A percentile compares a stretch with the other conserved stretches of the same genome.
Conservation (phyloP, 2,113 vertebrate species). For the Nerophis ophidion region DNA sequence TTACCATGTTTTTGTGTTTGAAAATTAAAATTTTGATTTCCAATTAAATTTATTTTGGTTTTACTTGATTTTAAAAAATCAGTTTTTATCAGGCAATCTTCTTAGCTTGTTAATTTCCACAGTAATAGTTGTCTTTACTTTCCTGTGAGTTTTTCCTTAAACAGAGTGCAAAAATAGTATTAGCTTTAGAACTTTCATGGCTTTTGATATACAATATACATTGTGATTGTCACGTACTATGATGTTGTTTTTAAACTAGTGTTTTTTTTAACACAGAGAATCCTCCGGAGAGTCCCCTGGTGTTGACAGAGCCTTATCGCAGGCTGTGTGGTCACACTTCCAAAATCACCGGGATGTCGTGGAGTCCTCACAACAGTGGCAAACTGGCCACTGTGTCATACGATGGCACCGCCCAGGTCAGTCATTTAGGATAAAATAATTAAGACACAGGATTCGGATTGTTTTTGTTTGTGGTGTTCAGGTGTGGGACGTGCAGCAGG, state of each 20-base stretch:
- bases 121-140: too few species aligned
- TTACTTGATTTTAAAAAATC: too few species aligned
- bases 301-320: conserved; percentile 84
- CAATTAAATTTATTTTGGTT: too few species aligned
- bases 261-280: conserved; percentile 63
- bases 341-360: conserved; percentile 87
- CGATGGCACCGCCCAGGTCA: conserved; percentile 92
- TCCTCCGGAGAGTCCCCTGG: conserved; percentile 68
- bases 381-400: conserved; percentile 85
- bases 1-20: too few species aligned
- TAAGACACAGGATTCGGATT: not conserved
- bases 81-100: too few species aligned
- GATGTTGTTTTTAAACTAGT: not conserved
- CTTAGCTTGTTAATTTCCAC: too few species aligned
- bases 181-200: too few species aligned
- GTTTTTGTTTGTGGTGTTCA: conserved; percentile 32
- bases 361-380: conserved; percentile 90
- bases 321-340: conserved; percentile 86
- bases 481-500: conserved; percentile 91
- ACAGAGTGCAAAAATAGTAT: too few species aligned
- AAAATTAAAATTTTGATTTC: too few species aligned
- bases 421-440: not conserved
- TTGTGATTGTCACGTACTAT: not conserved
- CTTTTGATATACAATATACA: not conserved
- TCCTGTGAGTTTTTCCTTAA: too few species aligned